These are phyloP conservation scores for Paguma larvata DNA, from an alignment of 2,797 vertebrate genomes.

Conservation along the genomic window DNA sequence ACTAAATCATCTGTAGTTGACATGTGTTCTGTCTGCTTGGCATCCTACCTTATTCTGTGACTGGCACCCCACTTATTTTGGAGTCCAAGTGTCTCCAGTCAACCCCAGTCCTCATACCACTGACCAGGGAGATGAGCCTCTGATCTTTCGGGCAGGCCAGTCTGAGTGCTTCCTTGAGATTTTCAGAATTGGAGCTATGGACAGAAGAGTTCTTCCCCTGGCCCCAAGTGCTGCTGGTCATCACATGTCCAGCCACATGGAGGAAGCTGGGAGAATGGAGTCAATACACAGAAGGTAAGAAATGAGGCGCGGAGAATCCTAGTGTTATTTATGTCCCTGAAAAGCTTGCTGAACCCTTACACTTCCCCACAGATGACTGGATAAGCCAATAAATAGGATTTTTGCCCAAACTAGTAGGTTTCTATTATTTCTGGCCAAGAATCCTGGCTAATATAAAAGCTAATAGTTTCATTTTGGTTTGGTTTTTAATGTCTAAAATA, in stretches of 20 bases:
- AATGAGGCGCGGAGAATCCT: neutral
- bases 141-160: neutral
- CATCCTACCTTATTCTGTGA: neutral
- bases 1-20: neutral
- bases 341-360: neutral
- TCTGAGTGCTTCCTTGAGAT: neutral
- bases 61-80: neutral
- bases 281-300: neutral
- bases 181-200: neutral
- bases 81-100: neutral
- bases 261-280: neutral
- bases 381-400: neutral
- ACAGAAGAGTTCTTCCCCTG: neutral
- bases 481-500: conserved; percentile 30
- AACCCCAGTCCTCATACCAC: neutral
- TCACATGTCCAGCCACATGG: neutral
- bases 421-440: neutral
- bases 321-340: neutral
- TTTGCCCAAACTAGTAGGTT: neutral
- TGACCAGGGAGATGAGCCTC: neutral
- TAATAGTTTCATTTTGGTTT: neutral
- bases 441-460: neutral
- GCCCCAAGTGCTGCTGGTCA: neutral
- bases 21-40: neutral
- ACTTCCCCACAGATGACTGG: neutral